These are phyloP conservation scores for Coleophora flavipennella DNA, from an alignment of 2,888 invertebrate species.

Conservation along the genomic window DNA sequence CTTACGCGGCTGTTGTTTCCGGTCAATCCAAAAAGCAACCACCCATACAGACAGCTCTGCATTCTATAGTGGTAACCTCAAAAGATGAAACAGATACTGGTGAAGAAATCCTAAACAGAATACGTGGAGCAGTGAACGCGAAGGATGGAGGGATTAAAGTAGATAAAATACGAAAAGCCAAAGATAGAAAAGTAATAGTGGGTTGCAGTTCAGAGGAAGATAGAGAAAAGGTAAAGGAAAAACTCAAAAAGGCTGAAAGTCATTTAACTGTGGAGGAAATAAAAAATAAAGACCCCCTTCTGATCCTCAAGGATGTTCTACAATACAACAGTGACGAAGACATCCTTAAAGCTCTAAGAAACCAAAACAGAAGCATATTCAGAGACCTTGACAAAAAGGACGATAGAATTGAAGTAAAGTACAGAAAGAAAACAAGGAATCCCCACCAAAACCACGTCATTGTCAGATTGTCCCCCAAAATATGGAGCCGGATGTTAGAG, in stretches of 20 bases:
- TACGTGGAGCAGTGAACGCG: background rate
- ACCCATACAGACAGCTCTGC: too few relatives aligned
- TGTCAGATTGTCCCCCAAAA: constrained; percentile 2
- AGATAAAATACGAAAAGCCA: constrained; percentile 10
- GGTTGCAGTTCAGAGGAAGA: constrained; percentile 7
- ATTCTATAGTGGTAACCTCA: background rate
- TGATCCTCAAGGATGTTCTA: constrained; percentile 4
- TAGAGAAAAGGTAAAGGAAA: background rate
- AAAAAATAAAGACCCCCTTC: constrained; percentile 8
- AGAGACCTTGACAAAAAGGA: background rate
- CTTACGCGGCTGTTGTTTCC: too few relatives aligned
- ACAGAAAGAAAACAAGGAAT: background rate
- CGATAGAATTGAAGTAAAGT: background rate
- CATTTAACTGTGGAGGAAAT: constrained; percentile 1
- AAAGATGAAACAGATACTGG: background rate
- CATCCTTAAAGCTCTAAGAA: background rate
- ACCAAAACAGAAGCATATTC: background rate
- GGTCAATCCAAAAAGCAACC: too few relatives aligned
- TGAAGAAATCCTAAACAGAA: background rate
- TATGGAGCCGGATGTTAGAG: constrained; percentile 4
- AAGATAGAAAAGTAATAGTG: constrained; percentile 9
- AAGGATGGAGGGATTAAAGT: constrained; percentile 7
- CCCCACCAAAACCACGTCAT: background rate
- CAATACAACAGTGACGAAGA: background rate
- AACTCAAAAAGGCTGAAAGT: background rate